phyloP scores from a whole-genome alignment of 2,888 invertebrate species.

The Electrophaes corylata region DNA sequence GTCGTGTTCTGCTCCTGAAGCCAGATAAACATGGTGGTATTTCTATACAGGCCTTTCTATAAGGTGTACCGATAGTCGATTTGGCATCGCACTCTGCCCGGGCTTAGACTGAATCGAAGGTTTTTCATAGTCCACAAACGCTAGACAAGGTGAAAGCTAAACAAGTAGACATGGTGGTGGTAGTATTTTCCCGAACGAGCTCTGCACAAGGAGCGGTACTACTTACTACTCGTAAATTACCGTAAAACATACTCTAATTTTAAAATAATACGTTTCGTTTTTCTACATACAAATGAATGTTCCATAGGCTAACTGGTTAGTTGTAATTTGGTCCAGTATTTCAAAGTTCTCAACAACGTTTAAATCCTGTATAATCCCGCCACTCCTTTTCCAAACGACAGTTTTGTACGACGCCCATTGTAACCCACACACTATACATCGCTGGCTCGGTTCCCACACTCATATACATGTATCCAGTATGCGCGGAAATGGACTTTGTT shows the following conservation, averaged over 20 bases:
- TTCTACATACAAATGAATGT: neutral
- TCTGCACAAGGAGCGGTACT: too few relatives aligned
- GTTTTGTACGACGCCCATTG: constrained; percentile 44
- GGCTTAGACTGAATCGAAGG: too few relatives aligned
- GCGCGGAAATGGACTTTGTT: constrained; percentile 61
- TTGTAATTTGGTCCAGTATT: constrained; percentile 18
- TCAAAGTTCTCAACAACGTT: constrained; percentile 30
- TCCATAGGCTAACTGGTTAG: constrained; percentile 2
- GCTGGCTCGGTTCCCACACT: constrained; percentile 40
- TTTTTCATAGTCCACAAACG: too few relatives aligned
- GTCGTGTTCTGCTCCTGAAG: too few relatives aligned
- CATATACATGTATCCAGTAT: constrained; percentile 49
- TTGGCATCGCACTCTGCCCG: too few relatives aligned
- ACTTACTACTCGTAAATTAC: too few relatives aligned
- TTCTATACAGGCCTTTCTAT: too few relatives aligned
- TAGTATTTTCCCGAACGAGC: too few relatives aligned
- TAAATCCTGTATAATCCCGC: constrained; percentile 30
- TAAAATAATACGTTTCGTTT: neutral
- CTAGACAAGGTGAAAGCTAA: too few relatives aligned
- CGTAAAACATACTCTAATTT: neutral
- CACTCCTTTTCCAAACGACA: constrained; percentile 38
- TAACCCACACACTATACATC: constrained; percentile 46
- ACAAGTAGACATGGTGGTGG: too few relatives aligned
- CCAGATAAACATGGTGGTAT: too few relatives aligned
- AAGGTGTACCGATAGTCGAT: too few relatives aligned